A percentile compares a stretch with the other conserved stretches of the same genome.
Evolutionary conservation across 2,888 invertebrate species (phyloP).

Genomic region (Iphiclides podalirius): DNA sequence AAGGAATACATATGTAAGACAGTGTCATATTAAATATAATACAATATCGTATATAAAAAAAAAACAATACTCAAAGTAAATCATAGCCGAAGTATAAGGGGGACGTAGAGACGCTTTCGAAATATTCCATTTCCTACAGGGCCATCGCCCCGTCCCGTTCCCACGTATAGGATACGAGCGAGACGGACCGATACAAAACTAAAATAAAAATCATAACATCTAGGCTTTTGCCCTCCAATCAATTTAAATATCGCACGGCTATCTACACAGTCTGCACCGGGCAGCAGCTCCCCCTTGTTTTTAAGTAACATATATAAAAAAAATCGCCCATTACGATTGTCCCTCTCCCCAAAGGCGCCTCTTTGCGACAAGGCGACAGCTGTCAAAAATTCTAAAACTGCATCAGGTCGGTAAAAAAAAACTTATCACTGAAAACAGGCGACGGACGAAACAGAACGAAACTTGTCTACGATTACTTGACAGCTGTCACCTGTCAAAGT

Average conservation of each 20-base stretch:
- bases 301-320: background rate
- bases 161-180: slow-evolving; percentile 14
- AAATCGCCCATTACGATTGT: background rate
- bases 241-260: slow-evolving; percentile 33
- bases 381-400: slow-evolving; percentile 3
- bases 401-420: slow-evolving; percentile 9
- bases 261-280: slow-evolving; percentile 41
- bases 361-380: slow-evolving; percentile 1
- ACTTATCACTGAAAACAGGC: slow-evolving; percentile 5
- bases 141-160: slow-evolving; percentile 1
- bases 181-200: slow-evolving; percentile 17
- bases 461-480: background rate
- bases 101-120: background rate
- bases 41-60: background rate
- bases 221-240: slow-evolving; percentile 23
- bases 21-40: background rate
- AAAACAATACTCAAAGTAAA: background rate
- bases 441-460: background rate
- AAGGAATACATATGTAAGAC: background rate
- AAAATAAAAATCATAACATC: background rate
- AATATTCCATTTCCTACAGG: slow-evolving; percentile 5
- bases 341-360: background rate
- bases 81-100: background rate
- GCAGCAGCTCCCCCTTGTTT: slow-evolving; percentile 25
- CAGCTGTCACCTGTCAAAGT: slow-evolving; percentile 4